A percentile compares a stretch with the other conserved stretches of the same genome.
phyloP scores from a whole-genome alignment of 1,140 invertebrate genomes.

The Sminthurinus signatus region DNA sequence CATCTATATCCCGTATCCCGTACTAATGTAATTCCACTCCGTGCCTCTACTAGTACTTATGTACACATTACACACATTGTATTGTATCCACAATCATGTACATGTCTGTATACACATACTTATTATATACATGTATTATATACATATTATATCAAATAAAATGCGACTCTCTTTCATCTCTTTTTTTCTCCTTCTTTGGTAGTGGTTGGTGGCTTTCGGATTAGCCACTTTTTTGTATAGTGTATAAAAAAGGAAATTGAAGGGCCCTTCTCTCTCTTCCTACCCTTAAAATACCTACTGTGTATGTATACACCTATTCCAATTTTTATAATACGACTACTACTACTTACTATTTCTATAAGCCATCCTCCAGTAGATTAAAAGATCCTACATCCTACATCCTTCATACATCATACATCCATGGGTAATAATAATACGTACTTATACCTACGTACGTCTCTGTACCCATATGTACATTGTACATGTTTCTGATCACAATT shows the following conservation, averaged over 20 bases:
- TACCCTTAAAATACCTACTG: slow-evolving; percentile 1
- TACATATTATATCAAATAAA: no score
- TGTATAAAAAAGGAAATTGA: slow-evolving; percentile 19
- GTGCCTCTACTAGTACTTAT: background rate
- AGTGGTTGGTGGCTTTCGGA: no score
- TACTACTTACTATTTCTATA: background rate
- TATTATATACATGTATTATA: no score
- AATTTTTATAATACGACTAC: slow-evolving; percentile 6
- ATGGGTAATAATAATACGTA: no score
- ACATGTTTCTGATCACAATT: no score
- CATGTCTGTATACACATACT: background rate
- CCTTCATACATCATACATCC: no score
- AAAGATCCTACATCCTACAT: no score
- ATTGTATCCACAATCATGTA: background rate
- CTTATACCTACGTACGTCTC: background rate
- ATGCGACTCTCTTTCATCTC: no score
- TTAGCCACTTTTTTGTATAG: slow-evolving; percentile 29
- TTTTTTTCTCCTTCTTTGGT: no score
- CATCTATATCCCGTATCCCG: no score
- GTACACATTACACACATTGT: background rate
- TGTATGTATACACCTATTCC: background rate
- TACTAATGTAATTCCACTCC: no score
- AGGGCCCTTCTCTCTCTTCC: slow-evolving; percentile 19
- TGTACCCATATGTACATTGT: no score
- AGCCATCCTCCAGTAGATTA: background rate